Evolutionary conservation across 2,888 invertebrate species (phyloP).

Genomic region (Piscicola geometra): DNA sequence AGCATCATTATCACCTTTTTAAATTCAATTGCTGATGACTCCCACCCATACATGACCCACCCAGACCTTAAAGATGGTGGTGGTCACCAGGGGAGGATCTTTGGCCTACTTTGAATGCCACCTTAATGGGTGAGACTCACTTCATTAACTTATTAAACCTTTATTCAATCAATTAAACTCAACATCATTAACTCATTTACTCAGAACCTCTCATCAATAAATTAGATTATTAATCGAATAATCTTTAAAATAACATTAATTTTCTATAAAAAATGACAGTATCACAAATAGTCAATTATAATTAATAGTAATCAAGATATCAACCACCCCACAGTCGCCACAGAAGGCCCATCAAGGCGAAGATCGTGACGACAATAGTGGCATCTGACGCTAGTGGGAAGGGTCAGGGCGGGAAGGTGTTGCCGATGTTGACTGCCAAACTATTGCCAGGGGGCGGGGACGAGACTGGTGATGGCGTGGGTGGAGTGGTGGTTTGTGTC

Average conservation of each 20-base stretch:
- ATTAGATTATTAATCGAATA: no score
- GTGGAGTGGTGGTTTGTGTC: conserved; percentile 10
- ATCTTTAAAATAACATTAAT: no score
- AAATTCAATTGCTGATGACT: no score
- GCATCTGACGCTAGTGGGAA: not conserved
- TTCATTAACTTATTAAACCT: not conserved
- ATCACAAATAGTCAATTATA: no score
- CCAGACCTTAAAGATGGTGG: conserved; percentile 53
- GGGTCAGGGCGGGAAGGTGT: no score
- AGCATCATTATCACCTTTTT: no score
- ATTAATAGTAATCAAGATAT: no score
- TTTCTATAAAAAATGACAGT: no score
- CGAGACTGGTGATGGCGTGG: not conserved
- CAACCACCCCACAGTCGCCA: conserved; percentile 25
- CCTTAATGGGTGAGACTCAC: conserved; percentile 66
- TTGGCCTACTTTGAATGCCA: conserved; percentile 73
- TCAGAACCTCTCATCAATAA: no score
- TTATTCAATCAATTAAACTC: not conserved
- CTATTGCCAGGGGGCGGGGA: not conserved
- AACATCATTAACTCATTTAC: no score
- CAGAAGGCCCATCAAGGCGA: conserved; percentile 35
- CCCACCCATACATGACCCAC: conserved; percentile 33
- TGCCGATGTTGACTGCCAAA: not conserved
- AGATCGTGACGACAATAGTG: conserved; percentile 4
- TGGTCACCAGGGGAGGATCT: conserved; percentile 71